These are phyloP conservation scores for Vulpes lagopus DNA, from an alignment of 2,113 vertebrate genomes.

Conservation along the genomic window DNA sequence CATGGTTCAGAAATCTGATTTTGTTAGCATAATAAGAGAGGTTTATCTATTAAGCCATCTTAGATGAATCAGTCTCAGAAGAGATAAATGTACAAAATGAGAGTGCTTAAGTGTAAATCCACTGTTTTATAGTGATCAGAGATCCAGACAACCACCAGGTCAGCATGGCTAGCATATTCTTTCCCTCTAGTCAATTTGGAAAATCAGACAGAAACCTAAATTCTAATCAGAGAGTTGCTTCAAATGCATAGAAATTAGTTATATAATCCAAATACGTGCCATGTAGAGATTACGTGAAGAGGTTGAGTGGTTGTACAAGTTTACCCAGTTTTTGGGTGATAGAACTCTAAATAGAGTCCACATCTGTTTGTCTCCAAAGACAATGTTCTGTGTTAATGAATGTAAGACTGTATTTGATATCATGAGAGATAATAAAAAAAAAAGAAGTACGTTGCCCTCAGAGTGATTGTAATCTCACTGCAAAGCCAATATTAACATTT, in stretches of 20 bases:
- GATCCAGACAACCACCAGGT: background rate
- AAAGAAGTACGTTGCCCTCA: background rate
- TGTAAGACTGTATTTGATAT: background rate
- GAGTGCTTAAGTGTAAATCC: background rate
- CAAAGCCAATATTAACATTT: background rate
- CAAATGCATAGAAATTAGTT: background rate
- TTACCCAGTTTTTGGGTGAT: background rate
- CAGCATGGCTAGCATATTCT: background rate
- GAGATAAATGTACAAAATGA: background rate
- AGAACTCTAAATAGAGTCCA: background rate
- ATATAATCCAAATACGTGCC: background rate
- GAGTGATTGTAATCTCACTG: background rate
- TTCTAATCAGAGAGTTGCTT: background rate
- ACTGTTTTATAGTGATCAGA: background rate
- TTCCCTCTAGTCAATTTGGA: background rate
- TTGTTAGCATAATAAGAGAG: background rate
- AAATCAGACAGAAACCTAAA: background rate
- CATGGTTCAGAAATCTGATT: background rate
- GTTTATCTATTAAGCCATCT: background rate
- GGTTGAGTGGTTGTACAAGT: background rate
- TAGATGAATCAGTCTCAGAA: constrained; percentile 22
- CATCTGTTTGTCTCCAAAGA: background rate
- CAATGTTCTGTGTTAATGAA: background rate
- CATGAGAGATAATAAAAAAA: background rate
- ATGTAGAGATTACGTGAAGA: background rate